A percentile compares a stretch with the other conserved stretches of the same genome.
These are phyloP conservation scores for Microplitis demolitor DNA, from an alignment of 1,140 invertebrate species.

Conservation along the genomic window DNA sequence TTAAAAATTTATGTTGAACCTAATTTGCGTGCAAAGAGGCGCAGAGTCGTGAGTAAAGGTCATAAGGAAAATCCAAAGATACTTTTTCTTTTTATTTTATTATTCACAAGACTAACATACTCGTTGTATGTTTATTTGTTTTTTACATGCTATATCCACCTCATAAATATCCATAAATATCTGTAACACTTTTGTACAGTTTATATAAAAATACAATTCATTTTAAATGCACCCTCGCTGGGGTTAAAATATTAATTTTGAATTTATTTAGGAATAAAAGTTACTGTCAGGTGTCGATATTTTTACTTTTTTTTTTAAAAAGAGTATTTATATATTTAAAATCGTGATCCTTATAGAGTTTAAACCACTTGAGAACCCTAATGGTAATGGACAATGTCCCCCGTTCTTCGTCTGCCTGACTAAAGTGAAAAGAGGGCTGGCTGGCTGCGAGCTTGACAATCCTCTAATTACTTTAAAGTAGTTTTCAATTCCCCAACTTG, in stretches of 20 bases:
- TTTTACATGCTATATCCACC: too few relatives aligned
- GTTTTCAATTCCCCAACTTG: slow-evolving; percentile 51
- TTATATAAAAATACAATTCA: too few relatives aligned
- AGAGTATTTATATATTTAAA: not conserved
- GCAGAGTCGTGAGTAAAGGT: not conserved
- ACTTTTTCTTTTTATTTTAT: too few relatives aligned
- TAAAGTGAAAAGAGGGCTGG: not conserved
- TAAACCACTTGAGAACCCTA: slow-evolving; percentile 47
- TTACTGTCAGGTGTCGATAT: too few relatives aligned
- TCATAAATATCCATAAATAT: too few relatives aligned
- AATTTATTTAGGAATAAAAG: too few relatives aligned
- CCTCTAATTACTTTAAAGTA: slow-evolving; percentile 61
- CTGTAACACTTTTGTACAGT: too few relatives aligned
- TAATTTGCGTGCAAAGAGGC: slow-evolving; percentile 56
- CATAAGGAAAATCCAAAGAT: not conserved
- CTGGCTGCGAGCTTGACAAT: slow-evolving; percentile 51
- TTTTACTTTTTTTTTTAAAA: not conserved
- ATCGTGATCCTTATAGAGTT: not conserved
- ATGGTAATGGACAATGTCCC: slow-evolving; percentile 49
- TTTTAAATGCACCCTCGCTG: too few relatives aligned
- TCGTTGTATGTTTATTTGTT: too few relatives aligned
- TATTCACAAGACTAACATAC: too few relatives aligned
- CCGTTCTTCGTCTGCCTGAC: not conserved
- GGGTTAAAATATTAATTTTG: too few relatives aligned
- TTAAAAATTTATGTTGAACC: slow-evolving; percentile 57